Evolutionary conservation across 2,888 invertebrate genomes (phyloP).

Genomic region (Piscicola geometra): DNA sequence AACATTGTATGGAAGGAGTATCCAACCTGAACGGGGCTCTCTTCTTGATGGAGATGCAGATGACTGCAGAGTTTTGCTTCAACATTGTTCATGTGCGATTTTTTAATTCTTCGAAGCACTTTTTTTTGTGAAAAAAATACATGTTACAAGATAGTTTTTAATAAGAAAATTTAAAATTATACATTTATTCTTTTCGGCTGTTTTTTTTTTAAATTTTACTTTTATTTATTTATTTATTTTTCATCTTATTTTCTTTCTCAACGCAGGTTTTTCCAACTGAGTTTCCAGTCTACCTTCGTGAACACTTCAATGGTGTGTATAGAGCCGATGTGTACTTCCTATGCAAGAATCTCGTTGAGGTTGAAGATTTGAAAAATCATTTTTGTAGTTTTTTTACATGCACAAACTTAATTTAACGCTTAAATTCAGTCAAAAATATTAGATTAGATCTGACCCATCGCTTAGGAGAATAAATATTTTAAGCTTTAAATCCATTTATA

Average conservation of each 20-base stretch:
- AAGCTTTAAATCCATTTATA: too few species aligned
- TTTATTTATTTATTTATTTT: too few species aligned
- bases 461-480: too few species aligned
- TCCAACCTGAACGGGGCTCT: constrained; percentile 51
- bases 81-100: constrained; percentile 73
- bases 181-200: background rate
- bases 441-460: too few species aligned
- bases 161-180: too few species aligned
- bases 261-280: constrained; percentile 34
- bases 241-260: background rate
- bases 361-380: too few species aligned
- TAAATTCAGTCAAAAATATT: too few species aligned
- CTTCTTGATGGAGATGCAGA: constrained; percentile 49
- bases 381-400: too few species aligned
- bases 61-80: constrained; percentile 86
- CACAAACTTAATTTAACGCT: too few species aligned
- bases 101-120: background rate
- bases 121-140: too few species aligned
- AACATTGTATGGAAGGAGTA: constrained; percentile 67
- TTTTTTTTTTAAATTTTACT: background rate
- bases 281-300: constrained; percentile 49
- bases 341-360: constrained; percentile 50
- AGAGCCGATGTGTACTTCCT: constrained; percentile 50
- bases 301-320: constrained; percentile 51
- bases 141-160: too few species aligned